Evolutionary conservation across 2,888 invertebrate genomes (phyloP).

Genomic region (Caenorhabditis sinica): DNA sequence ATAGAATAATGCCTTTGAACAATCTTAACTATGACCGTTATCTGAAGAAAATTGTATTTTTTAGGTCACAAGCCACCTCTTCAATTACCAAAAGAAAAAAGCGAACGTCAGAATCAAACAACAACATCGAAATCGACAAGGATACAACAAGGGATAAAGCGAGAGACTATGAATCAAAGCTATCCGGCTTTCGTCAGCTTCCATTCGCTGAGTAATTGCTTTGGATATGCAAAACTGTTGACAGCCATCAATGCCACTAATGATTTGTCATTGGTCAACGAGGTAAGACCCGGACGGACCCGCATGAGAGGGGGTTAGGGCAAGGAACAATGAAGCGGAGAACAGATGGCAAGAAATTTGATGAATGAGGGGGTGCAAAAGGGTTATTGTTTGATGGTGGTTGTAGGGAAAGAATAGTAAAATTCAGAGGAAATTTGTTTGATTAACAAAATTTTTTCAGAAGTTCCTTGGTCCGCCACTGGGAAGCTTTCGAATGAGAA

Average conservation of each 20-base stretch:
- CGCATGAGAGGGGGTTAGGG: background rate
- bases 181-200: constrained; percentile 71
- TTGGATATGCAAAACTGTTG: constrained; percentile 67
- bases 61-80: background rate
- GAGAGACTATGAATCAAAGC: constrained; percentile 51
- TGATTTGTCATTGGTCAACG: constrained; percentile 41
- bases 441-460: constrained; percentile 37
- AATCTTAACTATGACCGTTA: no score
- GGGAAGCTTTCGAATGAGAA: constrained; percentile 70
- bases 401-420: background rate
- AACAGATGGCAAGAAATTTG: constrained; percentile 4
- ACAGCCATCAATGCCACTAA: constrained; percentile 50
- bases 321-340: background rate
- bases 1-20: no score
- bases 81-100: background rate
- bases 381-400: background rate
- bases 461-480: constrained; percentile 54
- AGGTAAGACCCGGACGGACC: constrained; percentile 31
- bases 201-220: constrained; percentile 71
- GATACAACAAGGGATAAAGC: background rate
- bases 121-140: constrained; percentile 2
- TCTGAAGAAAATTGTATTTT: no score
- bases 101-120: background rate
- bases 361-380: constrained; percentile 2
- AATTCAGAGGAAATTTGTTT: background rate